Base-by-base conservation (phyloP, 2,888 invertebrate species). In the Chloroclystis v-ata region DNA sequence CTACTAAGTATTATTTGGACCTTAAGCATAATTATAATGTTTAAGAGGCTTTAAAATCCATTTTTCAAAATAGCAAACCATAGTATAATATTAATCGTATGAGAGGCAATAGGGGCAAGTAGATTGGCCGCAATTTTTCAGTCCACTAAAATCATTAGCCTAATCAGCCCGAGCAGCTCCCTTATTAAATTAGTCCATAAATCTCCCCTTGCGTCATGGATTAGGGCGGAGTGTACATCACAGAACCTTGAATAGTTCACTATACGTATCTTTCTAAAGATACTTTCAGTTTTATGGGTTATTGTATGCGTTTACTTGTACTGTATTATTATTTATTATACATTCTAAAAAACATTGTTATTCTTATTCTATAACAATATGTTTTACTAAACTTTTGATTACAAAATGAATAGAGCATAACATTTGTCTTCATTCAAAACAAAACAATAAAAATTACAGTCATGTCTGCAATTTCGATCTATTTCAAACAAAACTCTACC, bases 121-220 rank as follows among this genome's bases (percentile, higher is more conserved):
- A 38, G 42, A 45, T 11, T 49, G 26, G 49, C 39, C 28, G 33
- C 38, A 45, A 49, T 50, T 50, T 49, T 49, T 50, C 46, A 39
- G 26, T 33, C 50, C 43, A 46, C 46, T 50, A 50, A 46, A 50
- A 46, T 46, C 42, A 49, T 49, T 42, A 46, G 37, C 13, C 38
- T 46, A 50, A 43, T 46, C 46, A 50, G 43, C 26, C 30, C 35
- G 26, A 29, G 46, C 50, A 50, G 50, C 46, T 50, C 62, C 64
- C 61, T 69, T 65, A 65, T 70, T 68, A 70, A 73, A 72, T 69
- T 69, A 67, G 66, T 63, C 60, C 53, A 72, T 77, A 77, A 75
- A 79, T 78, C 75, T 75, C 59, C 67, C 77, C 73, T 67, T 63
- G 63, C 30, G 35, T 25, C 43, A 49, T 40, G 35, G 48, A 43